Conservation (phyloP, 37 sponge, comb jelly and placozoan species). For the Aphrocallistes beatrix region DNA sequence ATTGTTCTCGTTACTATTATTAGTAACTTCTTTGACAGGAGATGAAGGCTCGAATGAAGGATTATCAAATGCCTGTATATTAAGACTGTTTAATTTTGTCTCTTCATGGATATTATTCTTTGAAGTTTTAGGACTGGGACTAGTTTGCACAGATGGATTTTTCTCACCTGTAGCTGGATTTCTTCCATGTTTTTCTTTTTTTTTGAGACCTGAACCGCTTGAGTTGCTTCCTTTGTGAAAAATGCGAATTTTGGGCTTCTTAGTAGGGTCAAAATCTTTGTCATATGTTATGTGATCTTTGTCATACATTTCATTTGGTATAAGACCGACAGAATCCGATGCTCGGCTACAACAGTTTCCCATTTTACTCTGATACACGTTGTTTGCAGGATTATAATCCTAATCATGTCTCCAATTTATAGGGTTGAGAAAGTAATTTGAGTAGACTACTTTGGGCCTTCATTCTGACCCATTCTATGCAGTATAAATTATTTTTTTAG, state of each 20-base stretch:
- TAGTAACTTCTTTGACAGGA: background rate
- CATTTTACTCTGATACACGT: too few relatives aligned
- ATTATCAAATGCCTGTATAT: background rate
- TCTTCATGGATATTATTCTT: background rate
- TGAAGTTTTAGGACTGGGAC: background rate
- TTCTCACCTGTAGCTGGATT: background rate
- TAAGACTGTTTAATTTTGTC: background rate
- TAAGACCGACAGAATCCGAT: background rate
- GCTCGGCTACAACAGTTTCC: background rate
- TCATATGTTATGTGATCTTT: background rate
- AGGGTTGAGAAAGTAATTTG: background rate
- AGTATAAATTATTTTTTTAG: too few relatives aligned
- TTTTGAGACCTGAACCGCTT: background rate
- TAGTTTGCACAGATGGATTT: background rate
- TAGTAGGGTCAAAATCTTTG: background rate
- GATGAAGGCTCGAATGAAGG: background rate
- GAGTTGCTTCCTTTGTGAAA: background rate
- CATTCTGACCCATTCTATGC: too few relatives aligned
- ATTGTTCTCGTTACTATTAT: background rate
- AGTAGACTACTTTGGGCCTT: background rate
- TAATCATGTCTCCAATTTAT: background rate
- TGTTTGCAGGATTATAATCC: too few relatives aligned
- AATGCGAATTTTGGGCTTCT: background rate
- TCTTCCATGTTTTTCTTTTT: background rate
- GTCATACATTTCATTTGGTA: background rate